These are phyloP conservation scores for Trinorchestia longiramus DNA, from an alignment of 1,140 invertebrate genomes.

Conservation along the genomic window DNA sequence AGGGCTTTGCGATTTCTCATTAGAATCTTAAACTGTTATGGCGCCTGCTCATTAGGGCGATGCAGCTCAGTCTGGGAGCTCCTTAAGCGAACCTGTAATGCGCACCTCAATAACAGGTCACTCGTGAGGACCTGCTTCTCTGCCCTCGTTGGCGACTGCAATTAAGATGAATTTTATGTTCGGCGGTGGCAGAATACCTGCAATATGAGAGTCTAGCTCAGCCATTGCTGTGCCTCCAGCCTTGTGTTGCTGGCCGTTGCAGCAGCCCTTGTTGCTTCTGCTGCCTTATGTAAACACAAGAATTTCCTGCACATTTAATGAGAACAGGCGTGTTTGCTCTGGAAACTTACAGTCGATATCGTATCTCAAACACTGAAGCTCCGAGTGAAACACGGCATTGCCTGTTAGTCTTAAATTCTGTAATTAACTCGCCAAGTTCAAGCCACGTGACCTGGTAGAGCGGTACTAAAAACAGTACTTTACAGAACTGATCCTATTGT, in stretches of 20 bases:
- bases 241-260: background rate
- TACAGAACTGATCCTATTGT: too few relatives aligned
- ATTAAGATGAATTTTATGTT: background rate
- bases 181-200: background rate
- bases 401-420: too few relatives aligned
- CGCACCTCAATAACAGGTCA: background rate
- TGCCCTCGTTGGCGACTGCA: background rate
- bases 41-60: conserved; percentile 17
- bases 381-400: too few relatives aligned
- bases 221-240: background rate
- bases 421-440: too few relatives aligned
- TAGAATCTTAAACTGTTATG: conserved; percentile 53
- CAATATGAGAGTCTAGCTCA: background rate
- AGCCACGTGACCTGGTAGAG: too few relatives aligned
- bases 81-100: background rate
- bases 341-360: too few relatives aligned
- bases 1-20: conserved; percentile 22
- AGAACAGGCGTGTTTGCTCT: too few relatives aligned
- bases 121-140: background rate
- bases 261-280: too few relatives aligned
- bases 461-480: too few relatives aligned
- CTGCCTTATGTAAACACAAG: too few relatives aligned
- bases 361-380: too few relatives aligned
- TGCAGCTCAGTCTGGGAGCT: background rate
- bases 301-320: too few relatives aligned